Evolutionary conservation across 2,113 vertebrate species (phyloP).

Genomic region (Pholis gunnellus): DNA sequence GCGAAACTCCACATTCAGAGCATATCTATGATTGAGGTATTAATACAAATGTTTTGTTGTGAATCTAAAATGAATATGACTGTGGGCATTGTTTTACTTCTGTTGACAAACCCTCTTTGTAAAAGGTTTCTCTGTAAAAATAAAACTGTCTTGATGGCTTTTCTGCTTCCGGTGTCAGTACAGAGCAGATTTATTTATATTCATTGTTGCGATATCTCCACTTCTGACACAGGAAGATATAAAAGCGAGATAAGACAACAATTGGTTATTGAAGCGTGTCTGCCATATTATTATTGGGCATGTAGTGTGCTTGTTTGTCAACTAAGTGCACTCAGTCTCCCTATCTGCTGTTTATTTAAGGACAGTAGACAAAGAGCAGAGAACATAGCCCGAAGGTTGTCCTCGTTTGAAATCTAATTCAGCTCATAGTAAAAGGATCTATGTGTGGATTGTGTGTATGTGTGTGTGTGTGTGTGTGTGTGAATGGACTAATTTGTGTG

Average conservation of each 20-base stretch:
- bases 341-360: conserved; percentile 43
- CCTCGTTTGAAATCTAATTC: conserved; percentile 51
- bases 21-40: not conserved
- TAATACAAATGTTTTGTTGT: not conserved
- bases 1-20: not conserved
- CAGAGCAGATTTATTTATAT: not conserved
- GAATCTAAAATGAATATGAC: not conserved
- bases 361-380: conserved; percentile 51
- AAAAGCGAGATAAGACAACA: conserved; percentile 38
- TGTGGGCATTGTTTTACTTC: not conserved
- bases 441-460: conserved; percentile 35
- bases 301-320: conserved; percentile 29
- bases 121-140: not conserved
- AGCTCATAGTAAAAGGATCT: conserved; percentile 49
- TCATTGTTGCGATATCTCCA: conserved; percentile 2
- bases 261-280: conserved; percentile 31
- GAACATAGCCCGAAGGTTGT: conserved; percentile 57
- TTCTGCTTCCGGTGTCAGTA: not conserved
- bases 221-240: conserved; percentile 14
- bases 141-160: not conserved
- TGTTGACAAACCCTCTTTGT: not conserved
- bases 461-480: conserved; percentile 5
- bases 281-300: conserved; percentile 29
- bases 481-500: conserved; percentile 43
- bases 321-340: conserved; percentile 60